These are phyloP conservation scores for Cantharis flavilabris DNA, from an alignment of 2,888 invertebrate genomes.

Conservation along the genomic window DNA sequence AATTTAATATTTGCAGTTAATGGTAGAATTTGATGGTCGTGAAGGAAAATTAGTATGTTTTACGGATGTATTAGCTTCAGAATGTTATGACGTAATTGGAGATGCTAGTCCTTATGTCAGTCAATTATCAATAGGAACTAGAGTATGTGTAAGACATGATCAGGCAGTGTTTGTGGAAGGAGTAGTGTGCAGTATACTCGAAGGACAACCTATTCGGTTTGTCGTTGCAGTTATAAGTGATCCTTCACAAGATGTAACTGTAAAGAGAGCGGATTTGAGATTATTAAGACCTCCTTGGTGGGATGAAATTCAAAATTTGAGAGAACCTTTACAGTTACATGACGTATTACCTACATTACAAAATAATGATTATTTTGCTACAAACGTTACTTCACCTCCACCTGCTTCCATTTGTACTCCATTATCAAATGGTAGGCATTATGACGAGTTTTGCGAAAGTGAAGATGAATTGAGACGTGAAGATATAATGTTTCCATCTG, in stretches of 20 bases:
- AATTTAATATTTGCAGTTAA: constrained; percentile 55
- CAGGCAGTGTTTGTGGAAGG: constrained; percentile 85
- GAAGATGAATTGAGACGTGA: constrained; percentile 88
- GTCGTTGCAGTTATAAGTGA: constrained; percentile 64
- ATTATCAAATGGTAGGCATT: constrained; percentile 66
- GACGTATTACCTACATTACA: constrained; percentile 31
- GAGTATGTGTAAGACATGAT: constrained; percentile 78
- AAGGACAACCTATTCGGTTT: constrained; percentile 68
- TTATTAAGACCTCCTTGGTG: constrained; percentile 94
- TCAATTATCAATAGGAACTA: constrained; percentile 77
- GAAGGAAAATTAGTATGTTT: constrained; percentile 73
- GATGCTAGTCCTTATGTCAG: constrained; percentile 89
- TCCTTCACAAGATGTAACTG: constrained; percentile 64
- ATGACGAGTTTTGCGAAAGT: constrained; percentile 83
- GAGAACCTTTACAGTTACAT: constrained; percentile 29
- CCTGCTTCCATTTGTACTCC: constrained; percentile 59
- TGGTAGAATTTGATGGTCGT: constrained; percentile 81
- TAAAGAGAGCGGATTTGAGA: constrained; percentile 88
- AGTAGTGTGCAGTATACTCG: constrained; percentile 71
- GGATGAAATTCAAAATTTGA: constrained; percentile 82
- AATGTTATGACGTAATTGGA: constrained; percentile 86
- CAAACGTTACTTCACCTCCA: constrained; percentile 65
- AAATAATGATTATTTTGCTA: constrained; percentile 58
- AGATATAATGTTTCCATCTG: constrained; percentile 81
- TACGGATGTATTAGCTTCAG: constrained; percentile 76